phyloP scores from a whole-genome alignment of 2,113 vertebrate genomes.

The Vulpes ferrilata region DNA sequence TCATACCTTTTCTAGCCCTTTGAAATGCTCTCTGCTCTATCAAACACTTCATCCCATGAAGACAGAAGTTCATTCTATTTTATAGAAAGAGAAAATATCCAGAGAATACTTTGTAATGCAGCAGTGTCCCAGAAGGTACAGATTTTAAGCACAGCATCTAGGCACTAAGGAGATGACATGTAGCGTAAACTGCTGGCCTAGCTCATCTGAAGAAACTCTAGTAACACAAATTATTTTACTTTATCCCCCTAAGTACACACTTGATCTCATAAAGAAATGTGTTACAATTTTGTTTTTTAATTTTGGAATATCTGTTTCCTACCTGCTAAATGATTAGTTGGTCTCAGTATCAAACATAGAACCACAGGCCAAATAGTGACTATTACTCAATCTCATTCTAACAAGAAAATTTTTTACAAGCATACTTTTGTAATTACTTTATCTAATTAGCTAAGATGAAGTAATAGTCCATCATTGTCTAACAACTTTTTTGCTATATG shows the following conservation, averaged over 20 bases:
- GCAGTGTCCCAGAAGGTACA: not conserved
- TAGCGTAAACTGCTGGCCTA: not conserved
- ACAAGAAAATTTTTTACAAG: not conserved
- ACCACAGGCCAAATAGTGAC: not conserved
- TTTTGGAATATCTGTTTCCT: not conserved
- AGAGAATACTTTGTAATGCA: not conserved
- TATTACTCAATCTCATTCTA: not conserved
- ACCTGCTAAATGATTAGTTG: not conserved
- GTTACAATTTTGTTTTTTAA: not conserved
- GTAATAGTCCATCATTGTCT: not conserved
- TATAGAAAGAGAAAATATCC: not conserved
- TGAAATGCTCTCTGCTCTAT: not conserved
- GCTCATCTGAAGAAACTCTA: not conserved
- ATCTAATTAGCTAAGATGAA: not conserved
- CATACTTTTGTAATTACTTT: slow-evolving; percentile 13
- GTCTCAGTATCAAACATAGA: not conserved
- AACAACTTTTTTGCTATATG: not conserved
- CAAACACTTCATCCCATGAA: not conserved
- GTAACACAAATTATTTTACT: not conserved
- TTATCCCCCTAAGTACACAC: not conserved
- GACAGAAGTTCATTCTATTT: not conserved
- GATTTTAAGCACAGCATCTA: not conserved
- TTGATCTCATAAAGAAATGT: not conserved
- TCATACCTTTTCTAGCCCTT: not conserved
- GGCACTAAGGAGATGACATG: not conserved